Conservation (phyloP, 2,888 invertebrate species). For the Dione juno region DNA sequence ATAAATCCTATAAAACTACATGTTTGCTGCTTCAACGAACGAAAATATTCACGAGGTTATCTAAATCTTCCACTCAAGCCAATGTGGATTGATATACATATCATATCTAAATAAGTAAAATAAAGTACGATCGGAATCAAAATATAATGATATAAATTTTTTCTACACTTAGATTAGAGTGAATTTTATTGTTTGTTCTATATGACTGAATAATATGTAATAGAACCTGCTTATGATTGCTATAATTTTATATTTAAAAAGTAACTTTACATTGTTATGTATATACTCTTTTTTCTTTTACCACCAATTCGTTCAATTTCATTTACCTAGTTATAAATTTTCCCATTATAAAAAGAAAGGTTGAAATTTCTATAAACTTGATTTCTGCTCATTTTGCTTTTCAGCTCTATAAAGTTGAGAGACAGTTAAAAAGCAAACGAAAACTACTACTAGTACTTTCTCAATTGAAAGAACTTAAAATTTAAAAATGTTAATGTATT, state of each 20-base stretch:
- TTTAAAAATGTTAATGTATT: constrained; percentile 4
- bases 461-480: constrained; percentile 30
- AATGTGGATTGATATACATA: too few relatives aligned
- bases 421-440: constrained; percentile 32
- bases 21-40: too few relatives aligned
- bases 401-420: constrained; percentile 36
- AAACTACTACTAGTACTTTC: constrained; percentile 30
- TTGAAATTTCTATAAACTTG: constrained; percentile 9
- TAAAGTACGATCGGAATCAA: background rate
- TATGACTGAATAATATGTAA: too few relatives aligned
- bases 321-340: constrained; percentile 22
- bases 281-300: background rate
- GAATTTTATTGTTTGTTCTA: too few relatives aligned
- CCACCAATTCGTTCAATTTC: constrained; percentile 14
- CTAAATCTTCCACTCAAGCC: too few relatives aligned
- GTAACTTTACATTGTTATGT: background rate
- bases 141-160: too few relatives aligned
- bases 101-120: too few relatives aligned
- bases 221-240: too few relatives aligned
- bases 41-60: too few relatives aligned
- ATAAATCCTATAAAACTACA: too few relatives aligned
- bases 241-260: too few relatives aligned
- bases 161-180: too few relatives aligned
- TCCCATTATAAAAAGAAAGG: constrained; percentile 2
- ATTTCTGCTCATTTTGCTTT: constrained; percentile 29